Conservation (phyloP, 2,797 vertebrate species). For the Crax fasciolata region DNA sequence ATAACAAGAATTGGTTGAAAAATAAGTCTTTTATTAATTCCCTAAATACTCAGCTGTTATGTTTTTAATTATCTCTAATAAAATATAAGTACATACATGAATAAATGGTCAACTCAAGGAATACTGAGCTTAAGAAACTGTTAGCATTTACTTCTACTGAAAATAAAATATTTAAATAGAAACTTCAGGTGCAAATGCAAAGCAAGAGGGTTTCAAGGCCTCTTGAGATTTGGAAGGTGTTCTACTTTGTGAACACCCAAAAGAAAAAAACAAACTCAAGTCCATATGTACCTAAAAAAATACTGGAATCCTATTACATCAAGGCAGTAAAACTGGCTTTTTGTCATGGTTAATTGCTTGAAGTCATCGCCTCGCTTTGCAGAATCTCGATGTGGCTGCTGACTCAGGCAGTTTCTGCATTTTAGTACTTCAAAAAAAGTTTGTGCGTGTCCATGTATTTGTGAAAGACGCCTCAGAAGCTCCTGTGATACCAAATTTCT, state of each 20-base stretch:
- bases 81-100: not conserved
- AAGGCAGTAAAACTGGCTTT: constrained; percentile 73
- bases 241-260: constrained; percentile 34
- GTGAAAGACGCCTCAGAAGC: not conserved
- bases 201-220: not conserved
- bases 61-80: not conserved
- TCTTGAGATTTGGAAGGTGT: not conserved
- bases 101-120: not conserved
- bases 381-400: constrained; percentile 54
- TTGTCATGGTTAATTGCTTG: constrained; percentile 81
- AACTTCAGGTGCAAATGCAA: not conserved
- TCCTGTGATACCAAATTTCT: not conserved
- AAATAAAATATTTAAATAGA: constrained; percentile 19
- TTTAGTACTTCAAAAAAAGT: not conserved
- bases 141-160: not conserved
- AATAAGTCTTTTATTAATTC: not conserved
- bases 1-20: not conserved
- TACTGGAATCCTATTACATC: constrained; percentile 56
- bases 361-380: constrained; percentile 78
- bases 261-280: constrained; percentile 64
- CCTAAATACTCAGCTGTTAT: not conserved
- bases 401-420: constrained; percentile 66
- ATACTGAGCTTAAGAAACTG: not conserved
- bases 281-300: constrained; percentile 59
- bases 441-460: not conserved